Base-by-base conservation (phyloP, 2,113 vertebrate genomes). In the Columbina picui region DNA sequence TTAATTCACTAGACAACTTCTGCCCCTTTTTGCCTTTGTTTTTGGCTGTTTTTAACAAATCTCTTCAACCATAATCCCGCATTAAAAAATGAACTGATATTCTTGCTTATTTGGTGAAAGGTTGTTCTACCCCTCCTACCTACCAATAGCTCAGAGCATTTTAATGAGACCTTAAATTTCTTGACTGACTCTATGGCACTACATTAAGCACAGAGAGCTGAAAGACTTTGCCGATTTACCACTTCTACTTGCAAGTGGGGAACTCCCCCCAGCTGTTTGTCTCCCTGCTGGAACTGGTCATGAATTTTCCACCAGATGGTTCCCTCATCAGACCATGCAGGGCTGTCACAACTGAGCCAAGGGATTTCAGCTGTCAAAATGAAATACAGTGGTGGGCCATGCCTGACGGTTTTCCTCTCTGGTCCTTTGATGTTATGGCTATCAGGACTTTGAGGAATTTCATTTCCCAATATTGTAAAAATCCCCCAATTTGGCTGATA, bases 101-200 rank as follows among this genome's bases (percentile, higher is more conserved):
- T 77, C 83, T 32, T 80, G 19, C 7, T 67, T 29, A 20, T 38
- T 74, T 57, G 26, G 26, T 67, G 11, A 75, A 45, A 45, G 63
- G 26, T 30, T 18, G 0, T 53, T 41, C 4, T 11, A 63, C 7
- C 20, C 32, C 47, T 52, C 22, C 52, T 1, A 0, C 34, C 34
- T 36, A 57, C 2, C 8, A 50, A 5, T 22, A 61, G 32, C 20
- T 45, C 15, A 38, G 10, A 25, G 9, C 55, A 70, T 47, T 81
- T 77, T 68, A 50, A 47, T 16, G 32, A 59, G 41, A 29, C 6
- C 30, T 70, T 39, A 36, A 38, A 18, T 60, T 80, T 73, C 26
- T 22, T 65, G 26, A 9, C 10, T 50, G 43, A 16, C 53, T 78
- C 29, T 70, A 10, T 18, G 7, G 39, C 53, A 63, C 18, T 56